A percentile compares a stretch with the other conserved stretches of the same genome.
phyloP scores from a whole-genome alignment of 1,140 invertebrate species.

The Globodera ellingtonae region DNA sequence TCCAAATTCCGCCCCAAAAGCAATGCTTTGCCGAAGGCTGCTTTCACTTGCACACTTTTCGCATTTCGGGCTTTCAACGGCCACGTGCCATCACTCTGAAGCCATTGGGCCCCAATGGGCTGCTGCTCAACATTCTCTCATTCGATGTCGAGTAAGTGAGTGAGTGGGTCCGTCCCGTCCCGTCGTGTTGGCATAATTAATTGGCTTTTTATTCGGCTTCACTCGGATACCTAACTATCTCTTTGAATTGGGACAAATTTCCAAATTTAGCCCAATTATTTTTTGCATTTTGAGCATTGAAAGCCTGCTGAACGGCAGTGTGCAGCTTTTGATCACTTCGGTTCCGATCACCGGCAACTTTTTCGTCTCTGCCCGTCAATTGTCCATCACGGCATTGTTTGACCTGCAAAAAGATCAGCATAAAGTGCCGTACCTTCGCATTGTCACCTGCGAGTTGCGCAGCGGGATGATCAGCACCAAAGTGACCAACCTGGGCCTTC shows the following conservation, averaged over 20 bases:
- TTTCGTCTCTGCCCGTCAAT: constrained; percentile 39
- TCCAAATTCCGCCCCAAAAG: constrained; percentile 49
- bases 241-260: too few species aligned
- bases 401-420: constrained; percentile 47
- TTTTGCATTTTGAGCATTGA: constrained; percentile 45
- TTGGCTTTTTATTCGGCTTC: too few species aligned
- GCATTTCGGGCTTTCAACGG: constrained; percentile 46
- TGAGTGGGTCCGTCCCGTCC: background rate
- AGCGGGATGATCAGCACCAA: constrained; percentile 49
- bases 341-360: constrained; percentile 48
- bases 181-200: background rate
- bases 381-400: constrained; percentile 54
- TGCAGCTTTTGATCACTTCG: constrained; percentile 45
- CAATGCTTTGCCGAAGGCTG: constrained; percentile 56
- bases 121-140: constrained; percentile 52
- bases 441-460: constrained; percentile 32
- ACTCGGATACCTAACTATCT: too few species aligned
- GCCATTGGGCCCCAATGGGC: constrained; percentile 42
- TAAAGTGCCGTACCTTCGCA: constrained; percentile 43
- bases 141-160: constrained; percentile 51
- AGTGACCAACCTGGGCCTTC: constrained; percentile 42
- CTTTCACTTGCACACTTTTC: constrained; percentile 47
- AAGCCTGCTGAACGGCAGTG: constrained; percentile 47
- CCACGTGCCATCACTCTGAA: constrained; percentile 30
- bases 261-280: background rate